phyloP scores from a whole-genome alignment of 2,888 invertebrate genomes.

The Drosophila aldrichi region DNA sequence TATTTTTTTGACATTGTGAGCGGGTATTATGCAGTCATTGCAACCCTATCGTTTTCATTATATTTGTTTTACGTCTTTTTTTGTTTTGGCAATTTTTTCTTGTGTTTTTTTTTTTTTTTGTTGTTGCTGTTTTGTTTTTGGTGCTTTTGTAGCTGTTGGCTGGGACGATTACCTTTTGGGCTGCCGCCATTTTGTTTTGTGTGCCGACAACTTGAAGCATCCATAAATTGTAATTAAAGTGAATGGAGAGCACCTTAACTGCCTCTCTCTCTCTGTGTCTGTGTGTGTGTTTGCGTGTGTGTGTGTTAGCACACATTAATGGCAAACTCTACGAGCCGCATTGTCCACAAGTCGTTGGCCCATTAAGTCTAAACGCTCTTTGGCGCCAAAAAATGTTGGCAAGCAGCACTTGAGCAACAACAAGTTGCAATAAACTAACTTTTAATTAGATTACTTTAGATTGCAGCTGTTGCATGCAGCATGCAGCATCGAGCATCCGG shows the following conservation, averaged over 20 bases:
- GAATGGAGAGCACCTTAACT: slow-evolving; percentile 34
- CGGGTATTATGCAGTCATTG: not conserved
- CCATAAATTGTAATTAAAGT: slow-evolving; percentile 75
- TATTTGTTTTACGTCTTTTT: slow-evolving; percentile 16
- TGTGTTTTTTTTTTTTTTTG: slow-evolving; percentile 8
- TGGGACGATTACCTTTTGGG: slow-evolving; percentile 49
- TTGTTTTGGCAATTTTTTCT: not conserved
- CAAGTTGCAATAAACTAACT: slow-evolving; percentile 67
- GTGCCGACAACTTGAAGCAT: slow-evolving; percentile 60
- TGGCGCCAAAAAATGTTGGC: slow-evolving; percentile 50
- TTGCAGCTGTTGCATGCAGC: slow-evolving; percentile 65
- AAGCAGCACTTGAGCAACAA: slow-evolving; percentile 56
- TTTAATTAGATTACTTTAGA: slow-evolving; percentile 71
- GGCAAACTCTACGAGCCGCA: slow-evolving; percentile 5
- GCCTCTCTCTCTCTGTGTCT: slow-evolving; percentile 6
- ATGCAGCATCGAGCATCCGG: not conserved
- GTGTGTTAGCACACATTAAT: slow-evolving; percentile 4
- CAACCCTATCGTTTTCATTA: slow-evolving; percentile 9
- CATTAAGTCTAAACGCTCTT: slow-evolving; percentile 23
- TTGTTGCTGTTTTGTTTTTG: slow-evolving; percentile 3
- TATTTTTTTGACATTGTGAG: not conserved
- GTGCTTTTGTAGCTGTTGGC: slow-evolving; percentile 32
- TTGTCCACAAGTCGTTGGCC: slow-evolving; percentile 4
- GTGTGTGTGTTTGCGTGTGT: slow-evolving; percentile 9
- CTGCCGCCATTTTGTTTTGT: slow-evolving; percentile 58